These are phyloP conservation scores for Panthera leo DNA, from an alignment of 2,113 vertebrate species.

Conservation along the genomic window DNA sequence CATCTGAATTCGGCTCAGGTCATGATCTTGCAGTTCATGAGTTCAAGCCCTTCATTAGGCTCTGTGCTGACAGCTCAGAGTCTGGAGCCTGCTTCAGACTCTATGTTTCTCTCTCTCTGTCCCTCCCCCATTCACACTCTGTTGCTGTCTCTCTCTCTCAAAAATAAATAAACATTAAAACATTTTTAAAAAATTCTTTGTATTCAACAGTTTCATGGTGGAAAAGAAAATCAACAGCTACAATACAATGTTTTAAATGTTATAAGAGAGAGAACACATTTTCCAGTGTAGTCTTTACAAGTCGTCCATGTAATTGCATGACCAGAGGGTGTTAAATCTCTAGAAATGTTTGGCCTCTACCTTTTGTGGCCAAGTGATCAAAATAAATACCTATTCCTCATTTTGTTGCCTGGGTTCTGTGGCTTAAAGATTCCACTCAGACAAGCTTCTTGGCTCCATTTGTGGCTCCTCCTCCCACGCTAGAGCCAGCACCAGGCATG, in stretches of 20 bases:
- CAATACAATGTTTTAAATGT: not conserved
- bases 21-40: too few species aligned
- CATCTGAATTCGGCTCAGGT: too few species aligned
- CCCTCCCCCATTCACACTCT: too few species aligned
- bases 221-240: not conserved
- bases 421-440: not conserved
- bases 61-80: too few species aligned
- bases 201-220: not conserved
- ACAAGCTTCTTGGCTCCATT: not conserved
- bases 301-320: not conserved
- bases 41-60: too few species aligned
- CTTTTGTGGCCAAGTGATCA: not conserved
- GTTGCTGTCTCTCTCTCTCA: too few species aligned
- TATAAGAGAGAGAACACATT: not conserved
- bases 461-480: not conserved
- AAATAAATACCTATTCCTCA: not conserved
- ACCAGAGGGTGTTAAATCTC: not conserved
- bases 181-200: not conserved
- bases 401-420: not conserved
- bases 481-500: not conserved
- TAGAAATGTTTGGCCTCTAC: not conserved
- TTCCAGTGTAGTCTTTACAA: not conserved
- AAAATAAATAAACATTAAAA: too few species aligned
- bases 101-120: too few species aligned
- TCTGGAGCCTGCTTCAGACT: too few species aligned